Evolutionary conservation across 2,113 vertebrate genomes (phyloP).

Genomic region (Nyctereutes procyonoides): DNA sequence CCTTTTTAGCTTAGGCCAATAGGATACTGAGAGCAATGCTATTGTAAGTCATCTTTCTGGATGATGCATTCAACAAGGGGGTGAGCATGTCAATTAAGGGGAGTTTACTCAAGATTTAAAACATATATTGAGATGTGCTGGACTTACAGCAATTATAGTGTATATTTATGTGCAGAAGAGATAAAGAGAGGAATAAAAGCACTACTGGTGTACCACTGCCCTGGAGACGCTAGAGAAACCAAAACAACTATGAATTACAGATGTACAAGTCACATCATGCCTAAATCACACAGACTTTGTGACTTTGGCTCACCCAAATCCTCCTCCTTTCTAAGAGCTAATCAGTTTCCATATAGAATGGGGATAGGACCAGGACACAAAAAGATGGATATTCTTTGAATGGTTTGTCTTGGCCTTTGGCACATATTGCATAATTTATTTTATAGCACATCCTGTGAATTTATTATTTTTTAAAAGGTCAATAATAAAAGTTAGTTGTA

Average conservation of each 20-base stretch:
- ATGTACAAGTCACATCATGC: not conserved
- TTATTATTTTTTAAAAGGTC: not conserved
- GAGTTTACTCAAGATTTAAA: slow-evolving; percentile 41
- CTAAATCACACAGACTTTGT: not conserved
- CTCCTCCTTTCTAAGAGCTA: not conserved
- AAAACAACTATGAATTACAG: not conserved
- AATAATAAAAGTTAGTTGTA: not conserved
- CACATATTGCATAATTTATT: not conserved
- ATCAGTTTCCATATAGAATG: not conserved
- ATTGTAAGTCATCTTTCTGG: slow-evolving; percentile 46
- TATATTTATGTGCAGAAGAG: slow-evolving; percentile 1
- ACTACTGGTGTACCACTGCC: not conserved
- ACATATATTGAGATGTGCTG: not conserved
- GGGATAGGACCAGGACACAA: not conserved
- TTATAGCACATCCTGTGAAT: not conserved
- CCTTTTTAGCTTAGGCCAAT: not conserved
- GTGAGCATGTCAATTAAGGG: not conserved
- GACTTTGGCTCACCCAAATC: not conserved
- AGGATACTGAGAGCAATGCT: not conserved
- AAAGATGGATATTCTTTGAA: not conserved
- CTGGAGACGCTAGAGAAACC: not conserved
- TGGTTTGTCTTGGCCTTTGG: not conserved
- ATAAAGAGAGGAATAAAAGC: slow-evolving; percentile 42
- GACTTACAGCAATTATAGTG: slow-evolving; percentile 11
- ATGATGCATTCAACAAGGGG: slow-evolving; percentile 30